These are phyloP conservation scores for pig (Sus scrofa) DNA, from an alignment of 2,113 vertebrate genomes.

Conservation along the genomic window T2T-Sscrofa CM000813.6:102371001-102371500, in stretches of 20 bases:
- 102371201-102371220: neutral
- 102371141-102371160: neutral
- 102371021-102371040: neutral
- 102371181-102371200: neutral
- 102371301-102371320: neutral
- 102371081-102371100: neutral
- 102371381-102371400: neutral
- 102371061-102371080: neutral
- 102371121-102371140: neutral
- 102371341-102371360: conserved; percentile 21
- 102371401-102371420: neutral
- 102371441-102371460: neutral
- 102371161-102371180: neutral
- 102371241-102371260: neutral
- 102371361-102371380: neutral
- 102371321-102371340: neutral
- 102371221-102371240: neutral
- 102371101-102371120: conserved; percentile 1
- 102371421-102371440: neutral
- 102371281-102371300: neutral
- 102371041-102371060: neutral
- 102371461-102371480: neutral
- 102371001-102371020: neutral
- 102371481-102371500: neutral
- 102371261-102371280: neutral